Conservation (phyloP, 1,140 invertebrate genomes). For the Babylonia areolata region DNA sequence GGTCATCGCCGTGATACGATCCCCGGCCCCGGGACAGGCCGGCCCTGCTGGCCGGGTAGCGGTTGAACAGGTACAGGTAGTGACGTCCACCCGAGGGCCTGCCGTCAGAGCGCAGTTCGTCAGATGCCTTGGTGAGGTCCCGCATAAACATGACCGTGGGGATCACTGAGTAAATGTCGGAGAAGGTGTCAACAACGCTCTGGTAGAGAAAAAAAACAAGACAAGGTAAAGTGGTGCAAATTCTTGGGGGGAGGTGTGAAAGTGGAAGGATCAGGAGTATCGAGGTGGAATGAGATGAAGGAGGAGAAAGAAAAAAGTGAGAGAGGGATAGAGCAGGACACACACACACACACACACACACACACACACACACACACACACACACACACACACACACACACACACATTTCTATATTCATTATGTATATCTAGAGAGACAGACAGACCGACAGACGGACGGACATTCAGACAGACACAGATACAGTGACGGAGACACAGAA, state of each 20-base stretch:
- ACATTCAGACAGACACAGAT: too few relatives aligned
- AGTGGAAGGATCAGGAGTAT: too few relatives aligned
- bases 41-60: not conserved
- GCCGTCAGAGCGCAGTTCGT: not conserved
- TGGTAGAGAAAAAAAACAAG: not conserved
- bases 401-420: too few relatives aligned
- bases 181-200: not conserved
- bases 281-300: not conserved
- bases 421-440: too few relatives aligned
- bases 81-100: not conserved
- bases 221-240: too few relatives aligned
- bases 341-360: not conserved
- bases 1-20: not conserved
- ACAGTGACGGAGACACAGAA: too few relatives aligned
- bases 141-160: not conserved
- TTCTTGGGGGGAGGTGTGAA: too few relatives aligned
- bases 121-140: not conserved
- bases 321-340: not conserved
- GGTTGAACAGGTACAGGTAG: conserved; percentile 21
- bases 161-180: not conserved
- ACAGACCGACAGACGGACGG: too few relatives aligned
- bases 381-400: conserved; percentile 6
- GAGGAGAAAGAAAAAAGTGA: not conserved
- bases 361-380: conserved; percentile 23
- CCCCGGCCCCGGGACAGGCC: not conserved